phyloP scores from a whole-genome alignment of 2,797 vertebrate genomes.

The Eulemur albifrons region DNA sequence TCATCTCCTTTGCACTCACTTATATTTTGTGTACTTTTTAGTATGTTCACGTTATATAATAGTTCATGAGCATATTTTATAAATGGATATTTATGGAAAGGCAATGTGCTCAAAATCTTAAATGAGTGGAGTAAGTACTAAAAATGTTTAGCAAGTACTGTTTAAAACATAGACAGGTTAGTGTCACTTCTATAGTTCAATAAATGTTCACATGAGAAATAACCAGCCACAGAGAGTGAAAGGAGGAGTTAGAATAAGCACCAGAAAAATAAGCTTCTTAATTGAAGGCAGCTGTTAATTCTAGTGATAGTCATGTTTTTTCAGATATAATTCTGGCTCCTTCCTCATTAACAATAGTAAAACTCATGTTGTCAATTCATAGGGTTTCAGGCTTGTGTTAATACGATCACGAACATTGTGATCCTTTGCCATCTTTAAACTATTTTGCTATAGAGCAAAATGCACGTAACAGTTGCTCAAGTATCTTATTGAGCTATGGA shows the following conservation, averaged over 20 bases:
- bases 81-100: not conserved
- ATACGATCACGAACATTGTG: not conserved
- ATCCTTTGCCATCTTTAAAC: not conserved
- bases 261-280: not conserved
- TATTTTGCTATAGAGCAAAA: not conserved
- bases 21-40: not conserved
- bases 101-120: not conserved
- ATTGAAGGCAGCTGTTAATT: not conserved
- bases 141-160: not conserved
- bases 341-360: not conserved
- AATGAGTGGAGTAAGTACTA: not conserved
- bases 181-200: not conserved
- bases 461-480: accelerated
- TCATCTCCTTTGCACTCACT: accelerated
- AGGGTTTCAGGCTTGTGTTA: not conserved
- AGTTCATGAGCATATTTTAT: not conserved
- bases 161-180: not conserved
- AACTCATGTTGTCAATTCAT: not conserved
- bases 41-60: not conserved
- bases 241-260: not conserved
- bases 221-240: not conserved
- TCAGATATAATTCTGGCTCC: not conserved
- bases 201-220: not conserved
- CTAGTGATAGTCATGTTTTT: not conserved
- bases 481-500: not conserved